Conservation (phyloP, 2,113 vertebrate species). For the Istiophorus platypterus region DNA sequence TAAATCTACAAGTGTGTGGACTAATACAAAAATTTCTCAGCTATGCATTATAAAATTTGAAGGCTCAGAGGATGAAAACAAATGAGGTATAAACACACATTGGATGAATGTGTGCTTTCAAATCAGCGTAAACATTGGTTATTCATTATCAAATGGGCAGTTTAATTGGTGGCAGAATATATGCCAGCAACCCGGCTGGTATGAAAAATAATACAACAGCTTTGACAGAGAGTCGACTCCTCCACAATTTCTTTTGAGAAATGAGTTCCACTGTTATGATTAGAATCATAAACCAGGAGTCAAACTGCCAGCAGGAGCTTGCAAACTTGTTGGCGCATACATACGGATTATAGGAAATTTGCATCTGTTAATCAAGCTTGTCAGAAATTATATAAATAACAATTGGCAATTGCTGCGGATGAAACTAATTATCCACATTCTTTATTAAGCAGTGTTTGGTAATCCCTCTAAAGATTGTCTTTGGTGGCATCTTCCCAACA, state of each 20-base stretch:
- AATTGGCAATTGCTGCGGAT: conserved; percentile 53
- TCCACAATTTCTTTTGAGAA: conserved; percentile 32
- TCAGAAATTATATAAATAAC: conserved; percentile 68
- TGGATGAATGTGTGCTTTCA: conserved; percentile 52
- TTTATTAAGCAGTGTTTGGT: conserved; percentile 64
- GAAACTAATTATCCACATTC: conserved; percentile 66
- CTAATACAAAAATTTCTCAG: conserved; percentile 59
- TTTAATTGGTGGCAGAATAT: conserved; percentile 62
- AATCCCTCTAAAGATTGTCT: conserved; percentile 61
- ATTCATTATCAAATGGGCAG: conserved; percentile 60
- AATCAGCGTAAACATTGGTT: conserved; percentile 60
- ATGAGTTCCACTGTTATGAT: conserved; percentile 23
- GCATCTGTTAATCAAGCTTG: conserved; percentile 68
- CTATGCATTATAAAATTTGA: conserved; percentile 63
- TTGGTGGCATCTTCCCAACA: conserved; percentile 35
- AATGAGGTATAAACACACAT: conserved; percentile 60
- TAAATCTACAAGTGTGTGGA: conserved; percentile 39
- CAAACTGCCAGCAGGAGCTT: conserved; percentile 41
- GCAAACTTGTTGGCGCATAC: conserved; percentile 19
- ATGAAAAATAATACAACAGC: conserved; percentile 50
- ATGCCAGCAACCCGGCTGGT: background rate
- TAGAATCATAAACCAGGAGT: conserved; percentile 47
- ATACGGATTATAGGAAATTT: conserved; percentile 66
- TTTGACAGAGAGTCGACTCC: conserved; percentile 47
- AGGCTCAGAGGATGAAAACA: conserved; percentile 62